Base-by-base conservation (phyloP, 2,113 vertebrate species). In the Loxodonta africana region DNA sequence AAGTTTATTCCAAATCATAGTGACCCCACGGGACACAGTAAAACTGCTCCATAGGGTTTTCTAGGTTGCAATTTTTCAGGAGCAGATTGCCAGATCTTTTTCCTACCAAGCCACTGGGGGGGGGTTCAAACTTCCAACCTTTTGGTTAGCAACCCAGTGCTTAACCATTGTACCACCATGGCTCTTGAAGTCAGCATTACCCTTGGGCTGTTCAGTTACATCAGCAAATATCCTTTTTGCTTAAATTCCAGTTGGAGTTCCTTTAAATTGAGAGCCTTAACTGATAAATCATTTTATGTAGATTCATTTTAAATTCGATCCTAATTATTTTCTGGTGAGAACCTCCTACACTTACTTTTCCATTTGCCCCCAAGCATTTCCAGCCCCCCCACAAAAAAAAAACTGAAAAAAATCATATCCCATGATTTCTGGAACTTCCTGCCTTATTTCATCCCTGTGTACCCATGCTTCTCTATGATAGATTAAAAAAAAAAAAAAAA, bases 191-290 rank as follows among this genome's bases (percentile, higher is more conserved):
- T 82, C 51, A 48, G 18, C 25, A 74, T 25, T 82, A 30, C 2
- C 1, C 60, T 23, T 78, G 73, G 28, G 30, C 2, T 60, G 41
- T 77, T 77, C 30, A 14, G 37, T 78, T 88, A 78, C 20, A 37
- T 33, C 2, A 65, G 6, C 18, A 76, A 93, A 93, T 5, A 69
- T 2, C 0, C 2, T 57, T 90, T 91, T 88, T 94, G 25, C 12
- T 83, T 88, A 95, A 94, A 91, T 4, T 80, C 14, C n/a, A 37
- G 6, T 63, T 76, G 37, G 2, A 80, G 11, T 74, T 63, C 17
- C 73, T 90, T 90, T 69, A 71, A 63, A 82, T 4, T 86, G 25
- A 74, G 89, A 74, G 85, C 77, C 8, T 77, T 69, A 90, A 76
- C 6, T 90, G 33, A 46, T 18, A 69, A 1, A 71, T 25, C 10